Percentiles rank a stretch among this genome's conserved stretches.
These are phyloP conservation scores for Drosophila rubida DNA, from an alignment of 2,888 invertebrate genomes.

Conservation along the genomic window DNA sequence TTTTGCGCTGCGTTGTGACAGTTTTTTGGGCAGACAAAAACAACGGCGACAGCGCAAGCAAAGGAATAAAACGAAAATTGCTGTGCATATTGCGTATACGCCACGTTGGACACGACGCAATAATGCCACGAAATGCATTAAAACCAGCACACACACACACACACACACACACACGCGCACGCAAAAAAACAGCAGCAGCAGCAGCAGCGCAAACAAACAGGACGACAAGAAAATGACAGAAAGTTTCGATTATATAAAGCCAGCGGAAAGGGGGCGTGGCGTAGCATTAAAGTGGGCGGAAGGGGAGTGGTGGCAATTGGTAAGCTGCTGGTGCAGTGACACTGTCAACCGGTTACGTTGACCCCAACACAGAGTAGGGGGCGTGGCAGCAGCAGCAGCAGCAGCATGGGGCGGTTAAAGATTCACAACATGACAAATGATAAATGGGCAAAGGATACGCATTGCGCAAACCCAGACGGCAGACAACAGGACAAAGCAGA, in stretches of 20 bases:
- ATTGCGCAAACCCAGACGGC: conserved; percentile 46
- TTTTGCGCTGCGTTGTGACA: conserved; percentile 67
- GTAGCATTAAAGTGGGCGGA: neutral
- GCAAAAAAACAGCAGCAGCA: conserved; percentile 11
- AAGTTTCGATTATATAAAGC: conserved; percentile 74
- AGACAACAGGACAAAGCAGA: neutral
- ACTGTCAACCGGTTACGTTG: conserved; percentile 66
- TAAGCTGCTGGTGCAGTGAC: conserved; percentile 65
- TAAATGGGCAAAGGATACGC: conserved; percentile 75
- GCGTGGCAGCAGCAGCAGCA: conserved; percentile 5
- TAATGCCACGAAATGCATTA: conserved; percentile 70
- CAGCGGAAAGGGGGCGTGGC: conserved; percentile 35
- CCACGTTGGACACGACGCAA: conserved; percentile 65
- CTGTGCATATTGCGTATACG: conserved; percentile 69
- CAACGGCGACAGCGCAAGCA: conserved; percentile 21
- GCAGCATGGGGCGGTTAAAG: conserved; percentile 46
- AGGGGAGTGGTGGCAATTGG: conserved; percentile 18
- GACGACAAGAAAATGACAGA: conserved; percentile 72
- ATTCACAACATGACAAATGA: conserved; percentile 75
- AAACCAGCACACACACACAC: conserved; percentile 39
- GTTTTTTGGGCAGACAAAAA: conserved; percentile 55
- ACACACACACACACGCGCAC: conserved; percentile 21
- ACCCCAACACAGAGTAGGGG: conserved; percentile 44
- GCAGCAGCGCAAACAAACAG: conserved; percentile 24
- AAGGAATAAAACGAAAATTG: conserved; percentile 49